These are phyloP conservation scores for Amblyraja radiata DNA, from an alignment of 2,797 vertebrate species.

Conservation along the genomic window DNA sequence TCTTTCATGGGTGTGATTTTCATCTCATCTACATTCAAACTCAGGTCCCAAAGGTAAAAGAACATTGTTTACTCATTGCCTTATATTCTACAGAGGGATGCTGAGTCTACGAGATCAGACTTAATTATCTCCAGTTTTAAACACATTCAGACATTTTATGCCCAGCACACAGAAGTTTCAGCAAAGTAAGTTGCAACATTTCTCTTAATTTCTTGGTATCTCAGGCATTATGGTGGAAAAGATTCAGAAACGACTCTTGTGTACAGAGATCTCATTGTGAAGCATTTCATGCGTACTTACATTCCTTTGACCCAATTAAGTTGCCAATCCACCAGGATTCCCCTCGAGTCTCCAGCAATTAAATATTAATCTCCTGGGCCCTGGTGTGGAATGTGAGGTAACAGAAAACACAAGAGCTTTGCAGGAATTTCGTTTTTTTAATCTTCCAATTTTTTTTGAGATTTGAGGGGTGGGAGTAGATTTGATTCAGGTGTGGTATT, in stretches of 20 bases:
- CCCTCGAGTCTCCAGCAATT: background rate
- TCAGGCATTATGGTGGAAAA: background rate
- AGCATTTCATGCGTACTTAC: background rate
- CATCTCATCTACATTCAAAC: constrained; percentile 24
- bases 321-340: background rate
- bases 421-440: background rate
- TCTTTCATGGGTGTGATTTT: background rate
- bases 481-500: background rate
- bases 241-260: background rate
- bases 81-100: background rate
- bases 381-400: background rate
- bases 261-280: background rate
- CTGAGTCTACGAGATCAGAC: background rate
- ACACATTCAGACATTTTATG: constrained; percentile 3
- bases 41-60: constrained; percentile 28
- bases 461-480: background rate
- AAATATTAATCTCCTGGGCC: background rate
- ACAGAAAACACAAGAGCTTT: background rate
- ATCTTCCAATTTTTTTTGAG: background rate
- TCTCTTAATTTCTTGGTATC: background rate
- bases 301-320: background rate
- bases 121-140: constrained; percentile 11
- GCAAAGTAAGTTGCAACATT: background rate
- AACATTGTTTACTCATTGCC: background rate
- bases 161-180: background rate